Evolutionary conservation across 1,140 invertebrate species (phyloP).

Genomic region (Alviniconcha marisindica): DNA sequence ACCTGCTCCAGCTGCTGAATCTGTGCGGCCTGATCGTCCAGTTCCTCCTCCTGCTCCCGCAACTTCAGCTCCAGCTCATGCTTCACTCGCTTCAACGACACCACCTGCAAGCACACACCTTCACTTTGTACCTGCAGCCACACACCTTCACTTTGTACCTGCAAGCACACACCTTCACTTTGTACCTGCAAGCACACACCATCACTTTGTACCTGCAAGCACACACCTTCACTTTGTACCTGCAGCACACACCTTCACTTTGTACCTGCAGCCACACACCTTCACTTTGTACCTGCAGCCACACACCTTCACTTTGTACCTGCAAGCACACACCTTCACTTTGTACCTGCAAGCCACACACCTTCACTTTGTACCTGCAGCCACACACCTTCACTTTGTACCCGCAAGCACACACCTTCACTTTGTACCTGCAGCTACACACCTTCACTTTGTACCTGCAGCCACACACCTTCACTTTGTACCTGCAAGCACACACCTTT

Average conservation of each 20-base stretch:
- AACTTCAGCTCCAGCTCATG: constrained; percentile 91
- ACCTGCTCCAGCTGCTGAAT: constrained; percentile 80
- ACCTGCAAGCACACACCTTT: too few species aligned
- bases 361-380: neutral
- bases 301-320: too few species aligned
- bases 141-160: constrained; percentile 38
- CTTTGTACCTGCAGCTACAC: too few species aligned
- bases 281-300: too few species aligned
- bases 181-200: neutral
- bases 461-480: too few species aligned
- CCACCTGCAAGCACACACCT: constrained; percentile 44
- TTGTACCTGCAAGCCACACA: neutral
- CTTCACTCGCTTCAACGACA: constrained; percentile 85
- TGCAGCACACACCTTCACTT: neutral
- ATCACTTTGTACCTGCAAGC: constrained; percentile 41
- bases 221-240: neutral
- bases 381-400: neutral
- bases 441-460: too few species aligned
- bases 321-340: neutral
- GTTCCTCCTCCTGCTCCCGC: constrained; percentile 95
- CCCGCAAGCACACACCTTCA: neutral
- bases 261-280: constrained; percentile 43
- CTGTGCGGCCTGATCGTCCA: constrained; percentile 92
- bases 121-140: neutral
- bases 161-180: neutral